Conservation (phyloP, 1,140 invertebrate genomes). For the Eriocheir sinensis region DNA sequence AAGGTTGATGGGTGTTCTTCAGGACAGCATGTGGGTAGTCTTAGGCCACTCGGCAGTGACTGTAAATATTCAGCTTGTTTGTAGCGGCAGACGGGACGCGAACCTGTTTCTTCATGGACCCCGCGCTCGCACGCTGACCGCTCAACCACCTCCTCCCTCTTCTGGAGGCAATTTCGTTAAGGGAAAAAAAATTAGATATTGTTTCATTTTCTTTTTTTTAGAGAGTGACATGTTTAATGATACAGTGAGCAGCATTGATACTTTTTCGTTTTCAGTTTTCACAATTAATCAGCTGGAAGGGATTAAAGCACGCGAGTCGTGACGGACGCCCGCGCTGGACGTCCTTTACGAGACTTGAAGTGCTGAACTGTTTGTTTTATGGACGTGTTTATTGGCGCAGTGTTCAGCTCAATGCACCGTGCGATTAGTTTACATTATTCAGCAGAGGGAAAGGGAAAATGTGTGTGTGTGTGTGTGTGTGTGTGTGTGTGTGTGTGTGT, state of each 20-base stretch:
- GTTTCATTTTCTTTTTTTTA: not conserved
- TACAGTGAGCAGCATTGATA: not conserved
- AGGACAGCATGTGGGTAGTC: no score
- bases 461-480: not conserved
- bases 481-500: conserved; percentile 15
- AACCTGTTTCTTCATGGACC: no score
- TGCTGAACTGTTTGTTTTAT: not conserved
- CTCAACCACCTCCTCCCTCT: no score
- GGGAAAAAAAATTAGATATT: no score
- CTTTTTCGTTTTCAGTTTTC: not conserved
- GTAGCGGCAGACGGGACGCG: no score
- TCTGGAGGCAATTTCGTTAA: no score
- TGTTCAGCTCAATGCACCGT: not conserved
- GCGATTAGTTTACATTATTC: conserved; percentile 10
- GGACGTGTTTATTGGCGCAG: no score
- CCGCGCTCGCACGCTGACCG: no score
- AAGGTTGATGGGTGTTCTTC: no score
- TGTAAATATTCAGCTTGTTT: no score
- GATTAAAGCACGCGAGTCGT: not conserved
- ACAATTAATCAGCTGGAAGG: not conserved
- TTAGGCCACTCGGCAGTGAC: no score
- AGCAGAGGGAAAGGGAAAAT: not conserved
- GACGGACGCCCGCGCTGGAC: not conserved
- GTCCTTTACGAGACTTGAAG: not conserved
- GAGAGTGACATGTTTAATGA: not conserved